These are phyloP conservation scores for Etheostoma nigrum DNA, from an alignment of 2,797 vertebrate species.

Conservation along the genomic window DNA sequence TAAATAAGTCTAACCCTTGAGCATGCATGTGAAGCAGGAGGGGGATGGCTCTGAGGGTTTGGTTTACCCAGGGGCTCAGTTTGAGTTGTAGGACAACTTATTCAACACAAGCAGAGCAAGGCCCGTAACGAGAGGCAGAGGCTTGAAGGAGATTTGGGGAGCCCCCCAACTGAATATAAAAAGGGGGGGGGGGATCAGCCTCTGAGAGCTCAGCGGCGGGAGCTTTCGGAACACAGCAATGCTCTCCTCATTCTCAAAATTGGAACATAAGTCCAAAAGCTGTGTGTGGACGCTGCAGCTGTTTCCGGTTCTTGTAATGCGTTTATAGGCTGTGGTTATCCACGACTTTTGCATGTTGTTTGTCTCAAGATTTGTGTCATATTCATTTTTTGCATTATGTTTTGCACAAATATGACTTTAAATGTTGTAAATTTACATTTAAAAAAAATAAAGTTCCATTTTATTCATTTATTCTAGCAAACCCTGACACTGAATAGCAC, in stretches of 20 bases:
- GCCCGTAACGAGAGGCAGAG: conserved; percentile 66
- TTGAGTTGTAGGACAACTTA: conserved; percentile 71
- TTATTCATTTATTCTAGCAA: not conserved
- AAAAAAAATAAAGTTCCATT: not conserved
- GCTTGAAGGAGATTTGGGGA: conserved; percentile 69
- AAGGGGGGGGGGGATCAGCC: conserved; percentile 45
- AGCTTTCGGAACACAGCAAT: conserved; percentile 36
- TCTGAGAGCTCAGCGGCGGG: conserved; percentile 16
- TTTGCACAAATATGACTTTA: not conserved
- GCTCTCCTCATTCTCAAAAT: conserved; percentile 33
- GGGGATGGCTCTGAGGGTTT: conserved; percentile 41
- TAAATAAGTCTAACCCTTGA: not conserved
- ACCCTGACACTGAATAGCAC: not conserved
- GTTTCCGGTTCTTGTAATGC: conserved; percentile 30
- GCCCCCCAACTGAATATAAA: conserved; percentile 61
- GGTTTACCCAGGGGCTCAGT: conserved; percentile 69
- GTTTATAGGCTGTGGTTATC: conserved; percentile 33
- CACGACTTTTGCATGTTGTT: conserved; percentile 21
- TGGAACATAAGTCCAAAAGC: conserved; percentile 49
- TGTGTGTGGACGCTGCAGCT: conserved; percentile 20
- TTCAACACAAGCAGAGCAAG: conserved; percentile 70
- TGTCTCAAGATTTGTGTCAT: conserved; percentile 8
- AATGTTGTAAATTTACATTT: not conserved
- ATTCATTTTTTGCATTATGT: not conserved
- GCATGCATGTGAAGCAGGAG: not conserved